phyloP scores from a whole-genome alignment of 2,797 vertebrate genomes.

The Garrulus glandarius region DNA sequence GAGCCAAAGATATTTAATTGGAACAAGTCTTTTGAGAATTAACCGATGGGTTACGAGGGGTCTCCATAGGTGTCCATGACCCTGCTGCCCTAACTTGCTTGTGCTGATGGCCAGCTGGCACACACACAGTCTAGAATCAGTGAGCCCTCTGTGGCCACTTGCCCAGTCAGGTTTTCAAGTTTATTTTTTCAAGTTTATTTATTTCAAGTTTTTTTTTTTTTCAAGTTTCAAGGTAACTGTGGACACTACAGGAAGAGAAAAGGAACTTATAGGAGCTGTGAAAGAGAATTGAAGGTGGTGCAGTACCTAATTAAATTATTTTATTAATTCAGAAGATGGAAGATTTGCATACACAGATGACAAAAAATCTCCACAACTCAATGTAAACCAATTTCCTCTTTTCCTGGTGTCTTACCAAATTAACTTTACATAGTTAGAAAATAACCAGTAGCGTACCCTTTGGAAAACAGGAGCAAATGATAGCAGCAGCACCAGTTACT shows the following conservation, averaged over 20 bases:
- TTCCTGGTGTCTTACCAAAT: not conserved
- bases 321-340: not conserved
- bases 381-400: not conserved
- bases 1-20: not conserved
- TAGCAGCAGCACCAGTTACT: not conserved
- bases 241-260: not conserved
- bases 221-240: not conserved
- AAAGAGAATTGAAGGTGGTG: not conserved
- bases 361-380: not conserved
- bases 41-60: fast-evolving
- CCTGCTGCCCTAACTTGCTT: not conserved
- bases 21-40: not conserved
- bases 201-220: too few relatives aligned
- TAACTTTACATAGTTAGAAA: not conserved
- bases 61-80: not conserved
- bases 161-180: not conserved
- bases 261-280: fast-evolving
- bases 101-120: not conserved
- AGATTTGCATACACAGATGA: not conserved
- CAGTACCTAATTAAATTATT: not conserved
- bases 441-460: not conserved
- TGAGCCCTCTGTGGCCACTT: not conserved
- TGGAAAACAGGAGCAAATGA: not conserved
- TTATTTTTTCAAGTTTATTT: not conserved
- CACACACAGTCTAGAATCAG: not conserved